Conservation (phyloP, 2,888 invertebrate genomes). For the Agrilus mali region DNA sequence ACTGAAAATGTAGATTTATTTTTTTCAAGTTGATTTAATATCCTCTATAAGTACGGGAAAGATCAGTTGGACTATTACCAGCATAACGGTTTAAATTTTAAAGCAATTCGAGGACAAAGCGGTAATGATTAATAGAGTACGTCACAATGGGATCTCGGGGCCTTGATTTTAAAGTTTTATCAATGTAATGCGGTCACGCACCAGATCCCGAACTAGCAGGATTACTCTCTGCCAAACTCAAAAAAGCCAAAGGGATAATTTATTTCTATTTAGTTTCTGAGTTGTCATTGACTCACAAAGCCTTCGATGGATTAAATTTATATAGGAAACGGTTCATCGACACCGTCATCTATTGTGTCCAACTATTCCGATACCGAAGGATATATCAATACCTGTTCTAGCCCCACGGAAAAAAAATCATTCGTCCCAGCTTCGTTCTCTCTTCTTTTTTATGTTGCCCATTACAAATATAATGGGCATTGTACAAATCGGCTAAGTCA, state of each 20-base stretch:
- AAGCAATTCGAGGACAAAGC: constrained; percentile 6
- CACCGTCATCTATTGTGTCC: constrained; percentile 1
- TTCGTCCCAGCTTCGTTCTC: constrained; percentile 15
- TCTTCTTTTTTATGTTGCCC: constrained; percentile 21
- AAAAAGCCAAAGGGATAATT: constrained; percentile 21
- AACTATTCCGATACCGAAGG: too few species aligned
- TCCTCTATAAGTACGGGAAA: too few species aligned
- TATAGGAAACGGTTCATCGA: constrained; percentile 8
- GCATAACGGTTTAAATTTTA: constrained; percentile 11
- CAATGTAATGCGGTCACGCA: constrained; percentile 24
- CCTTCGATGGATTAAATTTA: constrained; percentile 25
- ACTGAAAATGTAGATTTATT: too few species aligned
- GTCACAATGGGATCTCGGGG: too few species aligned
- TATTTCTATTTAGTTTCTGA: constrained; percentile 24
- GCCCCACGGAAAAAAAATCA: constrained; percentile 14
- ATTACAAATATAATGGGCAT: constrained; percentile 31
- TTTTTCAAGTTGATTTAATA: too few species aligned
- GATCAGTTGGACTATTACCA: neutral
- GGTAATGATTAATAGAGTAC: constrained; percentile 10
- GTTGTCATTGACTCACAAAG: constrained; percentile 32
- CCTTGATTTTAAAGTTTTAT: constrained; percentile 13
- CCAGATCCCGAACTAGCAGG: constrained; percentile 26
- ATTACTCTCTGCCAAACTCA: constrained; percentile 28
- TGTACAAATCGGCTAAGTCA: constrained; percentile 32
- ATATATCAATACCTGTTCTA: too few species aligned